Evolutionary conservation across 1,140 invertebrate genomes (phyloP).

Genomic region (Drosophila melanica): DNA sequence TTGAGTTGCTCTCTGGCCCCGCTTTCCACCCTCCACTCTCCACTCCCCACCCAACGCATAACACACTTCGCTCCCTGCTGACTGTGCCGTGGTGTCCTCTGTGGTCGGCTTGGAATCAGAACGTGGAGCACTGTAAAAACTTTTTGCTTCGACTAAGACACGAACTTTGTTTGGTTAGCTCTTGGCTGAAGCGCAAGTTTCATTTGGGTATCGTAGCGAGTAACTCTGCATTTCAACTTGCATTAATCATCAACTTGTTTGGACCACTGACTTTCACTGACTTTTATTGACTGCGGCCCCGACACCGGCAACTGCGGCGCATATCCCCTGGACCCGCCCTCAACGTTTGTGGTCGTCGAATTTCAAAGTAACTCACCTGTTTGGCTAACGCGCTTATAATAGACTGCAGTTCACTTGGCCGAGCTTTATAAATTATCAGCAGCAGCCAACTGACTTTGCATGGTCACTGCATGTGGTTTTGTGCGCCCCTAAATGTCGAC

Average conservation of each 20-base stretch:
- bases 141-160: conserved; percentile 35
- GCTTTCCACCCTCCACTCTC: background rate
- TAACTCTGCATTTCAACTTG: conserved; percentile 67
- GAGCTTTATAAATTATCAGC: conserved; percentile 75
- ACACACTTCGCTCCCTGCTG: background rate
- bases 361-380: conserved; percentile 26
- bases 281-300: conserved; percentile 69
- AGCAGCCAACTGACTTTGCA: conserved; percentile 70
- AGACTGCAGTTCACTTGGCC: conserved; percentile 69
- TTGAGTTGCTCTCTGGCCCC: conserved; percentile 28
- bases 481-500: conserved; percentile 25
- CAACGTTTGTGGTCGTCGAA: background rate
- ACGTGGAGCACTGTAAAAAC: conserved; percentile 21
- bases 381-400: conserved; percentile 75
- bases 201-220: conserved; percentile 35
- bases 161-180: conserved; percentile 62
- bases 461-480: conserved; percentile 62
- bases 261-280: conserved; percentile 57
- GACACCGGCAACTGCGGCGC: conserved; percentile 14
- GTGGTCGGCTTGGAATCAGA: conserved; percentile 7
- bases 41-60: background rate
- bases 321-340: background rate
- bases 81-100: background rate
- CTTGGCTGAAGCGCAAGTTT: conserved; percentile 37
- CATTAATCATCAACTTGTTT: conserved; percentile 77